Percentiles rank a stretch among this genome's conserved stretches.
Conservation (phyloP, 2,888 invertebrate species). For the Chromoteleia sp. region DNA sequence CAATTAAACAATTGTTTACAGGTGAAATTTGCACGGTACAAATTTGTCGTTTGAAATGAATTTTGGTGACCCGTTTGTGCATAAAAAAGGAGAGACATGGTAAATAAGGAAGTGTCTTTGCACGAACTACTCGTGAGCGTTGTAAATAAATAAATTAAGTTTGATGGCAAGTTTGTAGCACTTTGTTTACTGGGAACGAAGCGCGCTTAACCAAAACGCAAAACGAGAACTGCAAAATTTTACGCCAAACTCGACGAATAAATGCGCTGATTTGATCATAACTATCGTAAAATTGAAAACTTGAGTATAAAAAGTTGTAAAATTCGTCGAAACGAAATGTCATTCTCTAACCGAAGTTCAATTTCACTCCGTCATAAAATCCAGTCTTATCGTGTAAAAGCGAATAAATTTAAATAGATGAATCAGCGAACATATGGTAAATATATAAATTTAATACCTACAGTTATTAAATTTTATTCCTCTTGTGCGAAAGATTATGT, state of each 20-base stretch:
- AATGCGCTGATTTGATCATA: constrained; percentile 25
- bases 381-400: neutral
- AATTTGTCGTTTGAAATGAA: neutral
- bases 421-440: neutral
- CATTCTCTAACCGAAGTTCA: neutral
- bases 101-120: constrained; percentile 13
- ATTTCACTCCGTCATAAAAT: neutral
- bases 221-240: neutral
- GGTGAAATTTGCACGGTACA: neutral
- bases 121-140: neutral
- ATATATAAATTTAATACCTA: neutral
- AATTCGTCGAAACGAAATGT: neutral
- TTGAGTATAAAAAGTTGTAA: constrained; percentile 12
- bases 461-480: neutral
- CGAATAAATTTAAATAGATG: neutral
- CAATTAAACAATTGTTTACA: constrained; percentile 1
- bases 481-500: too few species aligned
- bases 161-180: constrained; percentile 9
- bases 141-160: constrained; percentile 22
- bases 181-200: constrained; percentile 6
- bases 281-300: constrained; percentile 15
- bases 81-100: neutral
- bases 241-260: constrained; percentile 1
- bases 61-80: neutral
- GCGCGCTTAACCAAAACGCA: constrained; percentile 9